Evolutionary conservation across 92 coral and sea anemone species (phyloP), one percentile per base, ranked within the genome.

Genomic region (Umimayanthus chanpuru): DNA sequence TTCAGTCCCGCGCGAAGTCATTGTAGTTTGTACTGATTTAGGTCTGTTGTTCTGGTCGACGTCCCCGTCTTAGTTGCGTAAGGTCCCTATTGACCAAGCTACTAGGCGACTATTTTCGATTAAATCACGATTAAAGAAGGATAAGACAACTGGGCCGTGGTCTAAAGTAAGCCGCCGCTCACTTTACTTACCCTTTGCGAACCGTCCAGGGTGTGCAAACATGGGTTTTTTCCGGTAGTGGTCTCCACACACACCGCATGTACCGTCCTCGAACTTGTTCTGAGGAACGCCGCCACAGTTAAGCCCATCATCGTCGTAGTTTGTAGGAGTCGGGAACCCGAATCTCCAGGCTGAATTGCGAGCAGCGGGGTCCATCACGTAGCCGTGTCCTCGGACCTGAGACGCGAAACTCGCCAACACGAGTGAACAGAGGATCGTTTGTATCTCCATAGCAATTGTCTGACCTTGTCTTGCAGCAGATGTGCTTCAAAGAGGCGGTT

Each of bases 191-290:
- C 49, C 79, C 16, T 12, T 49, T 2, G 89, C 89, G 15, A 26
- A 86, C 49, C 41, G 32, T 9, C 89, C 89, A 12, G 89, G 89
- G 36, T 86, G 66, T 43, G 56, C 82, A 36, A 53, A 86, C 26
- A 41, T 4, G 4, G 89, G 89, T 14, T 38, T 73, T 15, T 32
- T 53, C 21, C 39, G 15, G 67, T 86, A 86, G 38, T 86, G 73
- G 23, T 85, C 88, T 61, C 88, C 88, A 18, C 88, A 85, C 29
- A 85, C 82, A 6, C 88, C 88, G 44, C 88, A 86, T 39, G 76
- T 75, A 6, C 79, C 79, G 53, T 75, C 53, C 44, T 20, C 25
- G 29, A 75, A 75, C 79, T 75, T 75, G 79, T 75, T n/a, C 28
- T 75, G 79, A 20, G 50, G 49, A 16, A 75, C 79, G 2, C 79